Evolutionary conservation across 2,113 vertebrate genomes (phyloP).

Genomic region (Hemibagrus wyckioides): DNA sequence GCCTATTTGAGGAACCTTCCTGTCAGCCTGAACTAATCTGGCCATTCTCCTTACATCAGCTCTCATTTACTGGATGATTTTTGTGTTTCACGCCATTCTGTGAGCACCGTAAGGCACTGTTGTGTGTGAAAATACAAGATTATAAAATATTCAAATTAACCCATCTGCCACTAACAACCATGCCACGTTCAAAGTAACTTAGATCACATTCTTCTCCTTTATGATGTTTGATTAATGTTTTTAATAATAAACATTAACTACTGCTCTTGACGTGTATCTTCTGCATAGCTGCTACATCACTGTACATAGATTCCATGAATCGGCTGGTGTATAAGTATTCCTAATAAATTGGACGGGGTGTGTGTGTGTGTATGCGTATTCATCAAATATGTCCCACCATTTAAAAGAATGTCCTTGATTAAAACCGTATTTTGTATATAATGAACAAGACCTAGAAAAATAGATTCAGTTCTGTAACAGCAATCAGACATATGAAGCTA

Average conservation of each 20-base stretch:
- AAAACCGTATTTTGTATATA: constrained; percentile 1
- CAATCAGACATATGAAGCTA: constrained; percentile 25
- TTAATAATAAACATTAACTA: background rate
- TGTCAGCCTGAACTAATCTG: background rate
- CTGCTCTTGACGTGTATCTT: background rate
- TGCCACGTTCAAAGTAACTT: background rate
- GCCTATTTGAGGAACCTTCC: background rate
- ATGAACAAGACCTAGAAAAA: constrained; percentile 14
- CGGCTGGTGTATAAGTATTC: background rate
- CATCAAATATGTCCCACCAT: background rate
- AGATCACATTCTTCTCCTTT: background rate
- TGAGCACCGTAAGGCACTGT: background rate
- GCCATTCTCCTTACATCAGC: background rate
- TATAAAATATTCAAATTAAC: background rate
- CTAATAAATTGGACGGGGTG: background rate
- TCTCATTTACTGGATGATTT: background rate
- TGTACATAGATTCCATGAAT: background rate
- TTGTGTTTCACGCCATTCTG: background rate
- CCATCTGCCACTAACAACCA: background rate
- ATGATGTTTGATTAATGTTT: background rate
- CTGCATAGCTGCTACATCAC: background rate
- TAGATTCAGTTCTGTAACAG: background rate
- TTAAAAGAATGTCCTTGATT: background rate
- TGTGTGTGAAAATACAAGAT: background rate
- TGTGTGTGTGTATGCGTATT: background rate